Percentiles rank a stretch among this genome's conserved stretches.
These are phyloP conservation scores for Microcebus tavaratra DNA, from an alignment of 2,113 vertebrate species.

Conservation along the genomic window DNA sequence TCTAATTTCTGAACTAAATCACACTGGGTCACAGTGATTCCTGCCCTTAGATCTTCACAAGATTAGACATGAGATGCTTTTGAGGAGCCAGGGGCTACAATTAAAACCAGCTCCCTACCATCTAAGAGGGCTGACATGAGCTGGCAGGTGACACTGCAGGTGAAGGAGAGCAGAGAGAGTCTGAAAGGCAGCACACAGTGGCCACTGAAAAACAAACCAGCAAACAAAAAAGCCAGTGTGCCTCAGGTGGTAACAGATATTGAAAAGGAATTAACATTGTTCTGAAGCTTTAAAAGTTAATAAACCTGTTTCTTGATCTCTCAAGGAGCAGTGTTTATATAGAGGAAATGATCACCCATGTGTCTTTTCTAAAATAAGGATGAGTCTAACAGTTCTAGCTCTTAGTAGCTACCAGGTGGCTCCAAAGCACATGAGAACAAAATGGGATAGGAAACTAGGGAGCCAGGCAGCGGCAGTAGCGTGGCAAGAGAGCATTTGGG, in stretches of 20 bases:
- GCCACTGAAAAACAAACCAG: background rate
- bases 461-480: background rate
- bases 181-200: background rate
- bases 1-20: background rate
- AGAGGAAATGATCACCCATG: background rate
- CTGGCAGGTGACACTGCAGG: background rate
- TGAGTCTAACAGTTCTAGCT: background rate
- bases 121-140: background rate
- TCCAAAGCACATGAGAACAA: background rate
- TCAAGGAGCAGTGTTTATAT: background rate
- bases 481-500: background rate
- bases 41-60: background rate
- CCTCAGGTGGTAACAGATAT: rapidly evolving
- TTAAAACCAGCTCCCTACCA: background rate
- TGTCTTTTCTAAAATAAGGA: background rate
- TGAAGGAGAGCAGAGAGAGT: background rate
- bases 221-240: background rate
- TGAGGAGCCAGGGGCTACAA: background rate
- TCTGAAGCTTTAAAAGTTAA: background rate
- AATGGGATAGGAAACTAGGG: background rate
- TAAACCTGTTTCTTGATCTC: background rate
- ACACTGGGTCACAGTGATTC: background rate
- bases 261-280: background rate
- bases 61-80: background rate
- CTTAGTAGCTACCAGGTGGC: background rate